Evolutionary conservation across 2,113 vertebrate species (phyloP), one percentile per base, ranked within the genome.

Genomic region (Lepisosteus oculatus): DNA sequence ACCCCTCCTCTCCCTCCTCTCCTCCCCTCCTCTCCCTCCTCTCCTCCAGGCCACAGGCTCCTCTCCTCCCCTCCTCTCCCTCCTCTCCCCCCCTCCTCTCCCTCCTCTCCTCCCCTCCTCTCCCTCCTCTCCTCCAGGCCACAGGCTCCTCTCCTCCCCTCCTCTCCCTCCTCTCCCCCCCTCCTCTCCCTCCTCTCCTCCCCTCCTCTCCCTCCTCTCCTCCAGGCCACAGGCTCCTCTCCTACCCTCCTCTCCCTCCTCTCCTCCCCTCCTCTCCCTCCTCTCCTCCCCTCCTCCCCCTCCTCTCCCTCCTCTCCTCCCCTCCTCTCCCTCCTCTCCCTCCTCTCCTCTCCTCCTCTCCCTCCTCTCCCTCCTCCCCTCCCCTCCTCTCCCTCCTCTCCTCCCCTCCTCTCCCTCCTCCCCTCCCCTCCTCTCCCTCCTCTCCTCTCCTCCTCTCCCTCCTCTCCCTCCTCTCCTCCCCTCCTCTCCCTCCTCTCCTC

Each of bases 201-300:
- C 88, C 90, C 89, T 84, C 76, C 76, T 76, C 55, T 68, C 83
- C 85, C 72, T 86, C 83, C 84, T n/a, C n/a, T n/a, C n/a, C n/a
- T n/a, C n/a, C n/a, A n/a, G n/a, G n/a, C n/a, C n/a, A n/a, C n/a
- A n/a, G n/a, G n/a, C n/a, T n/a, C n/a, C n/a, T n/a, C n/a, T n/a
- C n/a, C n/a, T n/a, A n/a, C n/a, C n/a, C n/a, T n/a, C n/a, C n/a
- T n/a, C n/a, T 84, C 56, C 63, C 67, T 56, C 47, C 75, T 77
- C 83, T 83, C 82, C 83, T 86, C 80, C 45, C 17, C 12, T 3
- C 43, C 61, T 54, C 59, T 54, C 69, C 59, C 69, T 64, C 69
- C n/a, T n/a, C n/a, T n/a, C n/a, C n/a, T n/a, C n/a, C n/a, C n/a
- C n/a, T n/a, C n/a, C 57, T 74, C 72, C 64, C 45, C 64, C 70